Evolutionary conservation across 2,113 vertebrate genomes (phyloP).

Genomic region (human): DNA sequence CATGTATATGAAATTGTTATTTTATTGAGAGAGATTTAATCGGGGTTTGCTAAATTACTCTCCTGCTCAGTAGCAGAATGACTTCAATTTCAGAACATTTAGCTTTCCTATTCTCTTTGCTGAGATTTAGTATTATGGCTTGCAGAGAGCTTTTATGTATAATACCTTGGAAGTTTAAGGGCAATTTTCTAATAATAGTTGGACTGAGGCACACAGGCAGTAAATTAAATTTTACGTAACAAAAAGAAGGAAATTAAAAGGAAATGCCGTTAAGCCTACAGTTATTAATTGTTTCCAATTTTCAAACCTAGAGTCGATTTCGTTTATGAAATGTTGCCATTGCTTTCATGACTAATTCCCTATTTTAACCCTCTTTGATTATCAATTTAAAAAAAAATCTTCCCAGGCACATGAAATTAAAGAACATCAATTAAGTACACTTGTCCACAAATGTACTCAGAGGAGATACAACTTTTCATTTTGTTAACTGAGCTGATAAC

Average conservation of each 20-base stretch:
- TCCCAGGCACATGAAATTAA: background rate
- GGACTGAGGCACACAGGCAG: conserved; percentile 16
- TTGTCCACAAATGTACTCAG: conserved; percentile 4
- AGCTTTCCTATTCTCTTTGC: conserved; percentile 45
- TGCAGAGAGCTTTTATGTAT: conserved; percentile 40
- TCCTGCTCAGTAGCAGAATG: conserved; percentile 47
- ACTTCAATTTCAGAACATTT: conserved; percentile 56
- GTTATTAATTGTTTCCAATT: conserved; percentile 62
- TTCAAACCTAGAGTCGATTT: conserved; percentile 12
- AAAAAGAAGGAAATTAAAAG: conserved; percentile 70
- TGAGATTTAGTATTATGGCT: background rate
- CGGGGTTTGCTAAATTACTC: conserved; percentile 64
- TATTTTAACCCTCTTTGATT: conserved; percentile 40
- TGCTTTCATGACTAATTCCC: conserved; percentile 46
- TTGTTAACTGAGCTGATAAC: conserved; percentile 32
- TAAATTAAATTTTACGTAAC: conserved; percentile 74
- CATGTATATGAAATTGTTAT: conserved; percentile 52
- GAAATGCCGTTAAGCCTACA: conserved; percentile 17
- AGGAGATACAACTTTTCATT: conserved; percentile 18
- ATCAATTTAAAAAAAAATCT: conserved; percentile 38
- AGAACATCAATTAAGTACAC: conserved; percentile 39
- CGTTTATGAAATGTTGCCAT: conserved; percentile 16
- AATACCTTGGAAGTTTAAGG: conserved; percentile 63
- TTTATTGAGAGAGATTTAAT: conserved; percentile 72
- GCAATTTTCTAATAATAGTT: conserved; percentile 74